A percentile compares a stretch with the other conserved stretches of the same genome.
phyloP scores from a whole-genome alignment of 2,797 vertebrate species.

The Platalea minor region DNA sequence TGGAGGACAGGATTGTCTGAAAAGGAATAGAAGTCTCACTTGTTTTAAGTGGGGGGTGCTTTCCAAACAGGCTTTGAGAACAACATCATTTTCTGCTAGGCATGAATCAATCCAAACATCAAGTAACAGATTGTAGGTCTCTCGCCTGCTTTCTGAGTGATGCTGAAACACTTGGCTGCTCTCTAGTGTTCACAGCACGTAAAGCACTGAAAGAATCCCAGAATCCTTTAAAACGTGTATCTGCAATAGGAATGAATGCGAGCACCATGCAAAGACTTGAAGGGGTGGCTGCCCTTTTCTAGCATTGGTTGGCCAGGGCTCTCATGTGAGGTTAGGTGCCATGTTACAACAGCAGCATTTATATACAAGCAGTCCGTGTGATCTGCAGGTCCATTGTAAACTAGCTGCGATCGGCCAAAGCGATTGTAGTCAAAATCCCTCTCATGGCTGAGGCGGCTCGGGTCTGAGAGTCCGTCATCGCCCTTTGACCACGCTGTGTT shows the following conservation, averaged over 20 bases:
- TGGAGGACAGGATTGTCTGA: not conserved
- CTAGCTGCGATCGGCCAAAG: not conserved
- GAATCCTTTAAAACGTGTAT: not conserved
- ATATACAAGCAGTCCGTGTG: accelerated
- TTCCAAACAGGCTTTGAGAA: not conserved
- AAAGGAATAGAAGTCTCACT: not conserved
- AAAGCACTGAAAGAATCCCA: not conserved
- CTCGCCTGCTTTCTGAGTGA: not conserved
- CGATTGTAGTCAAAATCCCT: not conserved
- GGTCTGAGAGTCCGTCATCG: not conserved
- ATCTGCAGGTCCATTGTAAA: not conserved
- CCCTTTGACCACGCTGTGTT: conserved; percentile 19
- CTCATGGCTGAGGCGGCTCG: not conserved
- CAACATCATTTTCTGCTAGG: not conserved
- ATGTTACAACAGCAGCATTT: not conserved
- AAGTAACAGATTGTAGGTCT: not conserved
- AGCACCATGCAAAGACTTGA: not conserved
- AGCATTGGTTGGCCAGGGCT: not conserved
- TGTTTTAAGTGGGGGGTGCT: not conserved
- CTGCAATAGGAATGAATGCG: not conserved
- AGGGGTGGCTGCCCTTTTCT: not conserved
- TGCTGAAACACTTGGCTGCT: conserved; percentile 36
- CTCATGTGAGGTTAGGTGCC: not conserved
- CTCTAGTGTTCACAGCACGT: conserved; percentile 6
- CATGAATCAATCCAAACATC: not conserved